Evolutionary conservation across 2,888 invertebrate genomes (phyloP).

Genomic region (Synergus laeviventris): DNA sequence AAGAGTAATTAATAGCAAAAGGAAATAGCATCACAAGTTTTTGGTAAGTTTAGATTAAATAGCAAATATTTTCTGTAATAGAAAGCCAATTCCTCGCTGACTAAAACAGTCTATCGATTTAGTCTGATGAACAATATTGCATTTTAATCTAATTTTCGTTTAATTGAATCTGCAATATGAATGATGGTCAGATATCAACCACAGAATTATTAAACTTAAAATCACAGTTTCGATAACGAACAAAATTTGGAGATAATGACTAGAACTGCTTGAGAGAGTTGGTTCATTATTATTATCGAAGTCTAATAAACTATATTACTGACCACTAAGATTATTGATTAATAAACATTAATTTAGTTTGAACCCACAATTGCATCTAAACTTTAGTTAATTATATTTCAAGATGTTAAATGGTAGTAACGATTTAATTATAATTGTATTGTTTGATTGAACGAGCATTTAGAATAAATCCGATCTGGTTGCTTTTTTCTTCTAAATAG

Average conservation of each 20-base stretch:
- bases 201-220: background rate
- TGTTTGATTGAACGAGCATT: background rate
- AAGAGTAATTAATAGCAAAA: too few relatives aligned
- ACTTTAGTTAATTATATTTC: too few relatives aligned
- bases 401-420: too few relatives aligned
- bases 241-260: background rate
- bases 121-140: constrained; percentile 11
- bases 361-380: too few relatives aligned
- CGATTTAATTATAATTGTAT: background rate
- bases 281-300: too few relatives aligned
- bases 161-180: background rate
- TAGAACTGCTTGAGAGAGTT: background rate
- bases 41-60: background rate
- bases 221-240: background rate
- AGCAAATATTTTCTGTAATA: background rate
- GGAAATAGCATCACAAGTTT: background rate
- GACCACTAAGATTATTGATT: too few relatives aligned
- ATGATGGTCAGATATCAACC: background rate
- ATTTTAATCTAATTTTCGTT: constrained; percentile 19
- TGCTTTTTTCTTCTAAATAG: background rate
- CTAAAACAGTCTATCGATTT: constrained; percentile 3
- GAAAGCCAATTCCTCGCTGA: background rate
- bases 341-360: too few relatives aligned
- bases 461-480: background rate
- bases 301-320: too few relatives aligned